These are phyloP conservation scores for Hyles vespertilio DNA, from an alignment of 1,140 invertebrate genomes.

Conservation along the genomic window DNA sequence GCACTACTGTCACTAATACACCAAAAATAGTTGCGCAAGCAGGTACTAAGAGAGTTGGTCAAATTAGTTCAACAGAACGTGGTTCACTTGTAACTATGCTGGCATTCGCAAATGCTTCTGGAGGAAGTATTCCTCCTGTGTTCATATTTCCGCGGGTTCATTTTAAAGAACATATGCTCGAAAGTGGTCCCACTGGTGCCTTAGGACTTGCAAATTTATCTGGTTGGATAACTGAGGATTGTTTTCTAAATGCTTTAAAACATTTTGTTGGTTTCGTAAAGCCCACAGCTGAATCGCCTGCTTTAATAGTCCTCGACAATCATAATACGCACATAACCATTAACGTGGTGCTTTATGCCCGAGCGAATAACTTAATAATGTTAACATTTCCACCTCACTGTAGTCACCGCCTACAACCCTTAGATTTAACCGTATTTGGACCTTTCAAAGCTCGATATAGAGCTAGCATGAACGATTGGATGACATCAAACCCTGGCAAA, in stretches of 20 bases:
- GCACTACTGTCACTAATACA: conserved; percentile 3
- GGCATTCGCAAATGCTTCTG: conserved; percentile 48
- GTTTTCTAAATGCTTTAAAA: conserved; percentile 43
- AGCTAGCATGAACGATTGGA: conserved; percentile 6
- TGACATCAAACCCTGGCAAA: conserved; percentile 21
- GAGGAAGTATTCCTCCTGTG: conserved; percentile 54
- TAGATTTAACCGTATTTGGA: too few relatives aligned
- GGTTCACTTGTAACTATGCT: conserved; percentile 58
- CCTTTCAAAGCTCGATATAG: too few relatives aligned
- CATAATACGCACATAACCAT: too few relatives aligned
- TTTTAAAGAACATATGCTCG: conserved; percentile 43
- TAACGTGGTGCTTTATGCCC: too few relatives aligned
- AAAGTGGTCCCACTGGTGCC: conserved; percentile 41
- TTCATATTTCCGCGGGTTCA: conserved; percentile 60
- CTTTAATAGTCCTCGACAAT: too few relatives aligned
- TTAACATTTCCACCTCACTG: too few relatives aligned
- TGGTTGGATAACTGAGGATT: conserved; percentile 48
- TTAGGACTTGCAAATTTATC: conserved; percentile 38
- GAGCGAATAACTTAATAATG: too few relatives aligned
- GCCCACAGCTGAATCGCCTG: too few relatives aligned
- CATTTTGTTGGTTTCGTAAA: conserved; percentile 36
- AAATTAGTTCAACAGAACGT: conserved; percentile 55
- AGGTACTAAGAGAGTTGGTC: conserved; percentile 67
- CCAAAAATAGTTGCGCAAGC: conserved; percentile 2
- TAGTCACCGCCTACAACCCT: too few relatives aligned